Base-by-base conservation (phyloP, 1,140 invertebrate genomes). In the Rhynchophorus ferrugineus region DNA sequence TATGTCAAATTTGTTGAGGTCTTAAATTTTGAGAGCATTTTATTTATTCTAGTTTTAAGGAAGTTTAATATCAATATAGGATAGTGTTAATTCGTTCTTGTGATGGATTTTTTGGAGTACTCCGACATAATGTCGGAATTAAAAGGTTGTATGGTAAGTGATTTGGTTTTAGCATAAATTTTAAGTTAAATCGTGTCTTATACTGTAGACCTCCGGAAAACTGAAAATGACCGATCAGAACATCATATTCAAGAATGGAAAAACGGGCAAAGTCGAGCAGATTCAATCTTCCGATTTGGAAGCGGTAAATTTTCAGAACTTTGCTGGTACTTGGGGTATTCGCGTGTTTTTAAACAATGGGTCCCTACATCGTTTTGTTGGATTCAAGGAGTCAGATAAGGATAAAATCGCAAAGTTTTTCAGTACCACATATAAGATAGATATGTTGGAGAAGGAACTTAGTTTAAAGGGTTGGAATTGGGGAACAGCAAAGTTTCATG, bases 381-480 rank as follows among this genome's bases (percentile, higher is more conserved):
- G 95, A 1, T 95, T 99, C 62, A 91, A 89, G 68, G 94, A 98
- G 54, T 58, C 83, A 74, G 87, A 90, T 61, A 80, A 87, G 70
- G 87, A 89, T 57, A 89, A 89, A 70, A 78, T 90, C 44, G 82
- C 82, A 1, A 92, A 91, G 61, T 93, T 89, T 69, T 91, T 95
- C 60, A 80, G 86, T 64, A 73, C 79, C 3, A 86, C 86, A 60
- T 95, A 93, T 59, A 81, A 87, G 39, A 85, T 87, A 64, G 80
- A 91, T 60, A 83, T 91, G 86, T 69, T 93, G 49, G 87, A 89
- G 69, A 92, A 92, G 66, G 95, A 99, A 63, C 71, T 95, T 24
- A 91, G 89, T 62, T 73, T 98, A 0, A 98, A 95, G 73, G 97
- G 97, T 3, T 99, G 95, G 95, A 99, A 99, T 73, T 99, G 96